phyloP scores from a whole-genome alignment of 1,140 invertebrate species.

The Tetramorium parvispinum region DNA sequence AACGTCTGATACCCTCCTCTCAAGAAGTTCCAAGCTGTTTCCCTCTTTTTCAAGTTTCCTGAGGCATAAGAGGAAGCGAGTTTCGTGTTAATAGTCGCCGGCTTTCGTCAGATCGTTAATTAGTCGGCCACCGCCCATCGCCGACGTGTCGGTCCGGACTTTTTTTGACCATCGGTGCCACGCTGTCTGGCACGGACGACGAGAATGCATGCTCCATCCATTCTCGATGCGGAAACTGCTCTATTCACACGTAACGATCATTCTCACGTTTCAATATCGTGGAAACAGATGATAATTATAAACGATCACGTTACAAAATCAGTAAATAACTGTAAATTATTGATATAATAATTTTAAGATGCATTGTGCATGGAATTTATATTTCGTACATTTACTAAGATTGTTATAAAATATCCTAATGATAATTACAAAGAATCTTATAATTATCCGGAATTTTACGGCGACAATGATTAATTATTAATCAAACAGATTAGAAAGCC shows the following conservation, averaged over 20 bases:
- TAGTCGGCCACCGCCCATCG: slow-evolving; percentile 69
- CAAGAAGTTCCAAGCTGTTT: neutral
- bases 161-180: slow-evolving; percentile 71
- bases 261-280: neutral
- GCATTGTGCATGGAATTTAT: neutral
- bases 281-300: neutral
- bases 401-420: neutral
- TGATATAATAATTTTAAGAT: neutral
- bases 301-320: neutral
- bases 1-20: slow-evolving; percentile 11
- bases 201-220: slow-evolving; percentile 9
- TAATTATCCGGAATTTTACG: neutral
- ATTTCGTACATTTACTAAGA: neutral
- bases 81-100: slow-evolving; percentile 69
- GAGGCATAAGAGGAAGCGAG: slow-evolving; percentile 66
- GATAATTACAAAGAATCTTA: neutral
- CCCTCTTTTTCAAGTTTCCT: neutral
- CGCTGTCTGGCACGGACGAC: slow-evolving; percentile 71
- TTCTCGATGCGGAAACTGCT: neutral
- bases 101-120: slow-evolving; percentile 79
- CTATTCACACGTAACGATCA: neutral
- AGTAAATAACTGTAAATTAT: neutral
- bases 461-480: neutral
- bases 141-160: slow-evolving; percentile 34
- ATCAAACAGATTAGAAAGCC: neutral